phyloP scores from a whole-genome alignment of 2,888 invertebrate genomes.

The Sericinus montela region DNA sequence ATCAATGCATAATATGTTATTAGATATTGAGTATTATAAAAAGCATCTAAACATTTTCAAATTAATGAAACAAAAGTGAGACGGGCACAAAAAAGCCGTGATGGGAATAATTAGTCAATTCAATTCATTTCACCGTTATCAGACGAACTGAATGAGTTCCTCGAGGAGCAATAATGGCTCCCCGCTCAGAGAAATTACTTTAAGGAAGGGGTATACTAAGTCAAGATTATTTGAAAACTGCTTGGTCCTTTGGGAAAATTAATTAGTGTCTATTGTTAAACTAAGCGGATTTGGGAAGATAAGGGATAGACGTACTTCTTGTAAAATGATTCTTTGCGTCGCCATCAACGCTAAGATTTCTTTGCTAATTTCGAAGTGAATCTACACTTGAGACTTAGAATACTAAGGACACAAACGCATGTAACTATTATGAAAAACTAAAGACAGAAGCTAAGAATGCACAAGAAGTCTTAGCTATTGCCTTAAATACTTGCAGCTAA shows the following conservation, averaged over 20 bases:
- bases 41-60: slow-evolving; percentile 5
- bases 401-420: too few relatives aligned
- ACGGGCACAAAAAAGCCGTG: slow-evolving; percentile 1
- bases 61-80: slow-evolving; percentile 8
- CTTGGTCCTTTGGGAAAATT: slow-evolving; percentile 13
- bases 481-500: too few relatives aligned
- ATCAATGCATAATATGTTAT: too few relatives aligned
- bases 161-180: slow-evolving; percentile 12
- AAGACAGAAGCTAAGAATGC: too few relatives aligned
- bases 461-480: too few relatives aligned
- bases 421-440: too few relatives aligned
- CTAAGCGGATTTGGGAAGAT: not conserved
- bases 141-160: slow-evolving; percentile 11
- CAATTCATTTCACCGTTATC: slow-evolving; percentile 17
- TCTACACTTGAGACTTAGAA: too few relatives aligned
- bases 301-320: too few relatives aligned
- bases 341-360: too few relatives aligned
- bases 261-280: slow-evolving; percentile 12
- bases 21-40: slow-evolving; percentile 33
- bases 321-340: too few relatives aligned
- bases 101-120: slow-evolving; percentile 17
- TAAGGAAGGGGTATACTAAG: slow-evolving; percentile 15
- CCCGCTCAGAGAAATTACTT: slow-evolving; percentile 13
- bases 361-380: too few relatives aligned
- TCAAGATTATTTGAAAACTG: slow-evolving; percentile 17